Percentiles rank a stretch among this genome's conserved stretches.
Conservation (phyloP, 2,797 vertebrate species). For the Sternarchorhynchus goeldii region DNA sequence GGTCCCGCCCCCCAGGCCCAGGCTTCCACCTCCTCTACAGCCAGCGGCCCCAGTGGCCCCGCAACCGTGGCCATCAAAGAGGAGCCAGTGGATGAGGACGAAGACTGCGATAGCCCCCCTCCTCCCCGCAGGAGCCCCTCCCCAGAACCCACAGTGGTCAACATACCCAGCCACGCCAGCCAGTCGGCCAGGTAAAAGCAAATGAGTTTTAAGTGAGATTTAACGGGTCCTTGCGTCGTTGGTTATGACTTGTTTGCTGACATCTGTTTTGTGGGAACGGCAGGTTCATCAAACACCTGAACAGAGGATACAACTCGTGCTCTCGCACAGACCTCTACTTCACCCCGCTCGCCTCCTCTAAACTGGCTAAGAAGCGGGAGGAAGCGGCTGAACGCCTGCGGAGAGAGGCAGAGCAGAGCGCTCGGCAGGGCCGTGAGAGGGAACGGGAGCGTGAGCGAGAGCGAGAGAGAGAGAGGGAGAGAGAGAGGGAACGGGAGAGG, state of each 20-base stretch:
- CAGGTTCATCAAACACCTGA: conserved; percentile 96
- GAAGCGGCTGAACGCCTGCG: conserved; percentile 89
- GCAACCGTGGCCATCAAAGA: conserved; percentile 91
- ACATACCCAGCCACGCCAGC: conserved; percentile 93
- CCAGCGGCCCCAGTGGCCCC: conserved; percentile 65
- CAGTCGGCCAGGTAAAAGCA: conserved; percentile 89
- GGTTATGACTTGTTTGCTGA: neutral
- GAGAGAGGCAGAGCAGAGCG: conserved; percentile 90
- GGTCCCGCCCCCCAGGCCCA: conserved; percentile 68
- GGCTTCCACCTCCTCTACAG: conserved; percentile 62
- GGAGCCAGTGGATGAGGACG: conserved; percentile 90
- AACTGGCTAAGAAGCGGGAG: conserved; percentile 96
- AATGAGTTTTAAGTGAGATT: neutral
- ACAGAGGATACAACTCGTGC: conserved; percentile 95
- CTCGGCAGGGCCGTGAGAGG: conserved; percentile 90
- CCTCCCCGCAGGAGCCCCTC: conserved; percentile 90
- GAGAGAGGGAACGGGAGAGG: conserved; percentile 83
- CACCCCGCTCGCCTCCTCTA: conserved; percentile 91
- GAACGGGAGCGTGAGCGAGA: conserved; percentile 89
- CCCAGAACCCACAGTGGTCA: conserved; percentile 89
- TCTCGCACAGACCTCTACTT: conserved; percentile 94
- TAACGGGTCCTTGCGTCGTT: neutral
- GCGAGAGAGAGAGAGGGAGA: conserved; percentile 83
- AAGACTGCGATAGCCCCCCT: conserved; percentile 88
- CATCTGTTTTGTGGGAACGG: conserved; percentile 40